Percentiles rank a stretch among this genome's conserved stretches.
phyloP scores from a whole-genome alignment of 2,888 invertebrate species.

The Fragum sueziense region DNA sequence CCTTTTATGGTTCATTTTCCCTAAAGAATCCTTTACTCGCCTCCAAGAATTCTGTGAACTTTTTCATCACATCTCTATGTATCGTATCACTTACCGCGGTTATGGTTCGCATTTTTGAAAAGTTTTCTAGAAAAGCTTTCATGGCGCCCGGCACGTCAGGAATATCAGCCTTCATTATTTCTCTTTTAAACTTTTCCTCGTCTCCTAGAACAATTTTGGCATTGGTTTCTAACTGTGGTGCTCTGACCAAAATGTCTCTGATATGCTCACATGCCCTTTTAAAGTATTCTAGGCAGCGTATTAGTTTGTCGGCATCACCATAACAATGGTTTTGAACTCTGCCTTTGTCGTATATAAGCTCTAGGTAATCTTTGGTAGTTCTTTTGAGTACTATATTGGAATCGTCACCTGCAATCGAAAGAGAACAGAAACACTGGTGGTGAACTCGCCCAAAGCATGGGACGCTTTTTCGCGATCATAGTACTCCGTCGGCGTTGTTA shows the following conservation, averaged over 20 bases:
- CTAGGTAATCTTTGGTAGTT: constrained; percentile 66
- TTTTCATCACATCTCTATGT: constrained; percentile 64
- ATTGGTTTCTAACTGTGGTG: constrained; percentile 66
- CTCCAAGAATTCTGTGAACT: constrained; percentile 66
- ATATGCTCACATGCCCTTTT: constrained; percentile 68
- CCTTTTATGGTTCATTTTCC: constrained; percentile 17
- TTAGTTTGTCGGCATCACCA: constrained; percentile 63
- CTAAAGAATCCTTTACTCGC: constrained; percentile 69
- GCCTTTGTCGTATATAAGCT: constrained; percentile 63
- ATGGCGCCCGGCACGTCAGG: constrained; percentile 66
- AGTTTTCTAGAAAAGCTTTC: constrained; percentile 67
- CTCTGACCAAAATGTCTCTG: constrained; percentile 64
- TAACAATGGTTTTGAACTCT: constrained; percentile 64
- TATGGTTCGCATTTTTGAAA: constrained; percentile 66
- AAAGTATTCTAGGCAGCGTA: constrained; percentile 67
- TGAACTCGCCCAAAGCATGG: too few species aligned
- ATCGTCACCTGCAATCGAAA: constrained; percentile 61
- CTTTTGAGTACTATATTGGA: constrained; percentile 65
- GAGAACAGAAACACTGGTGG: too few species aligned
- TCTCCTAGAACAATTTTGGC: constrained; percentile 67
- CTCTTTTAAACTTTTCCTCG: constrained; percentile 66
- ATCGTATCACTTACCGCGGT: constrained; percentile 67
- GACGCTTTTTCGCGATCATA: too few species aligned
- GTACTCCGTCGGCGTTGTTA: too few species aligned
- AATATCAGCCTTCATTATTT: constrained; percentile 69